A percentile compares a stretch with the other conserved stretches of the same genome.
phyloP scores from a whole-genome alignment of 2,888 invertebrate genomes.

The Dyspetes luteomarginatus region DNA sequence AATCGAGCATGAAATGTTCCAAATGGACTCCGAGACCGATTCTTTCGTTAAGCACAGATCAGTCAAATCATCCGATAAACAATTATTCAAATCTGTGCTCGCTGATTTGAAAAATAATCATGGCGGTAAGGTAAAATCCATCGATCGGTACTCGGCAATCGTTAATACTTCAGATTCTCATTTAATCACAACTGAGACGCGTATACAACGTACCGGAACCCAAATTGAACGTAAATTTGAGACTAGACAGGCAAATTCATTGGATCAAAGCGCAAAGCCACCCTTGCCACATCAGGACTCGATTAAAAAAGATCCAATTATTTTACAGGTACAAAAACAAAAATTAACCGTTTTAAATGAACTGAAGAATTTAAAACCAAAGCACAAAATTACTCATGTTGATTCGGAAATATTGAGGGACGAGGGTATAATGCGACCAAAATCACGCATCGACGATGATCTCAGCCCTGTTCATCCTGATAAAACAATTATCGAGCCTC shows the following conservation, averaged over 20 bases:
- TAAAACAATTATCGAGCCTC: slow-evolving; percentile 67
- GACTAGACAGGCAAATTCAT: slow-evolving; percentile 73
- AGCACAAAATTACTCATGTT: slow-evolving; percentile 81
- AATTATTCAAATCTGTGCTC: slow-evolving; percentile 78
- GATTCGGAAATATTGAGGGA: slow-evolving; percentile 81
- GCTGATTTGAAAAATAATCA: slow-evolving; percentile 76
- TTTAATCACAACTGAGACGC: slow-evolving; percentile 77
- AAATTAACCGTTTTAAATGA: slow-evolving; percentile 80
- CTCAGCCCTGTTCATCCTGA: slow-evolving; percentile 77
- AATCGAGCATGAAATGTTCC: slow-evolving; percentile 90
- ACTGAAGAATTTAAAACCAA: slow-evolving; percentile 78
- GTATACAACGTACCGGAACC: slow-evolving; percentile 79
- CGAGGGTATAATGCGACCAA: slow-evolving; percentile 82
- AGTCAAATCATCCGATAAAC: slow-evolving; percentile 76
- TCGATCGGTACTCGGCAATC: slow-evolving; percentile 78
- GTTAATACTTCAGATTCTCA: slow-evolving; percentile 67
- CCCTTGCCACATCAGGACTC: slow-evolving; percentile 76
- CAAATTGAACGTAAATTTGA: slow-evolving; percentile 80
- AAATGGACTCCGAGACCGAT: slow-evolving; percentile 86
- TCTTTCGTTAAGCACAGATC: slow-evolving; percentile 81
- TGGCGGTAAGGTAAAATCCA: slow-evolving; percentile 70
- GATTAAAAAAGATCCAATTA: slow-evolving; percentile 76
- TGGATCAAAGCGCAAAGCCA: slow-evolving; percentile 70
- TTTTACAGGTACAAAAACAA: slow-evolving; percentile 79
- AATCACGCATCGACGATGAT: slow-evolving; percentile 81